Percentiles rank a stretch among this genome's conserved stretches.
These are phyloP conservation scores for Margaritifera margaritifera DNA, from an alignment of 2,888 invertebrate species.

Conservation along the genomic window DNA sequence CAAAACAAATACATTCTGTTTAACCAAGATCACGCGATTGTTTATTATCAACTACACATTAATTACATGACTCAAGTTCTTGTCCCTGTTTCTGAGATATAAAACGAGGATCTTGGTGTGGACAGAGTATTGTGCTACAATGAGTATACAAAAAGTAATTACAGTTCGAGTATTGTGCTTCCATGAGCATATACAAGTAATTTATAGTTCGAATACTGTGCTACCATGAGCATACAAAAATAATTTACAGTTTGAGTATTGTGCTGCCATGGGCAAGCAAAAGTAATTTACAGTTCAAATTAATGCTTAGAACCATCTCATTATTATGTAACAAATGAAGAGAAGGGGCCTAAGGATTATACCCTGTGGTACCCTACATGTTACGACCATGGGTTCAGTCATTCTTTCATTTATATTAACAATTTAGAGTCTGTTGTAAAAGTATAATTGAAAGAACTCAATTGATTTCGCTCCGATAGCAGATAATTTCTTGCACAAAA, in stretches of 20 bases:
- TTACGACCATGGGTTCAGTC: background rate
- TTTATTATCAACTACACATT: background rate
- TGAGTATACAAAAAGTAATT: constrained; percentile 12
- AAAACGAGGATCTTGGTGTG: background rate
- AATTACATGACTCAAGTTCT: no score
- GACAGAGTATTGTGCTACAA: constrained; percentile 3
- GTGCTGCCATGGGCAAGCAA: constrained; percentile 8
- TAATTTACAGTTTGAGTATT: constrained; percentile 10
- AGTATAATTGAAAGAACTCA: constrained; percentile 5
- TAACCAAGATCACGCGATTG: no score
- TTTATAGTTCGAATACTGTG: constrained; percentile 5
- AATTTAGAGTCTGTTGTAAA: constrained; percentile 5
- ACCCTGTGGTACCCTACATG: background rate
- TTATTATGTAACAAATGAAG: constrained; percentile 1
- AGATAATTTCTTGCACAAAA: constrained; percentile 1
- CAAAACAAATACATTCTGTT: no score
- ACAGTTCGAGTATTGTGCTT: constrained; percentile 3
- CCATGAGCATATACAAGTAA: constrained; percentile 11
- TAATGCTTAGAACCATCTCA: constrained; percentile 9
- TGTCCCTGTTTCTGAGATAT: background rate
- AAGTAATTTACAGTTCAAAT: constrained; percentile 9
- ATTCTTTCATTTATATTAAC: background rate
- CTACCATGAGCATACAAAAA: constrained; percentile 10
- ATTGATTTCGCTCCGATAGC: background rate
- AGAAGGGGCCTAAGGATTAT: constrained; percentile 7